These are phyloP conservation scores for Dysdera silvatica DNA, from an alignment of 1,140 invertebrate species.

Conservation along the genomic window DNA sequence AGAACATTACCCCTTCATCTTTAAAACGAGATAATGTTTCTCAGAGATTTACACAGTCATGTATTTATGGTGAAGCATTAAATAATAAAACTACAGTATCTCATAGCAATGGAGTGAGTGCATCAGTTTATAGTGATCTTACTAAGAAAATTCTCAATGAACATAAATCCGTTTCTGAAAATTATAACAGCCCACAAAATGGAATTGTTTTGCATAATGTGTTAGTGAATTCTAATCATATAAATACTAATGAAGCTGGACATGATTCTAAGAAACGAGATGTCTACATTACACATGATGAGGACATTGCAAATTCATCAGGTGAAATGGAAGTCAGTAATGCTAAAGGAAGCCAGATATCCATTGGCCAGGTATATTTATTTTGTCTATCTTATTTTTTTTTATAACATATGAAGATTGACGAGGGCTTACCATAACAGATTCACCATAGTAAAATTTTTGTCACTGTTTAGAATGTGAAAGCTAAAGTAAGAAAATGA, in stretches of 20 bases:
- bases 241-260: no score
- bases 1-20: not conserved
- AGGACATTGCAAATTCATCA: slow-evolving; percentile 54
- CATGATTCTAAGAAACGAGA: no score
- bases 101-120: not conserved
- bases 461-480: no score
- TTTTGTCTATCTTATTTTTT: no score
- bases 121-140: not conserved
- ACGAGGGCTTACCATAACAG: no score
- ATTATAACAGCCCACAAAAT: not conserved
- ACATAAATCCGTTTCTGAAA: not conserved
- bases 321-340: slow-evolving; percentile 38
- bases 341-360: slow-evolving; percentile 57
- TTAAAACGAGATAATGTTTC: not conserved
- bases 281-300: no score
- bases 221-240: slow-evolving; percentile 1
- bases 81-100: no score
- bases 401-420: no score
- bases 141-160: not conserved
- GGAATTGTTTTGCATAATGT: slow-evolving; percentile 2
- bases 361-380: slow-evolving; percentile 57
- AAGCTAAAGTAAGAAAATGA: no score
- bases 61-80: slow-evolving; percentile 26
- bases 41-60: slow-evolving; percentile 14
- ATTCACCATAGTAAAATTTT: no score